Evolutionary conservation across 2,888 invertebrate species (phyloP), one percentile per base, ranked within the genome.

Genomic region (Scotopteryx bipunctaria): DNA sequence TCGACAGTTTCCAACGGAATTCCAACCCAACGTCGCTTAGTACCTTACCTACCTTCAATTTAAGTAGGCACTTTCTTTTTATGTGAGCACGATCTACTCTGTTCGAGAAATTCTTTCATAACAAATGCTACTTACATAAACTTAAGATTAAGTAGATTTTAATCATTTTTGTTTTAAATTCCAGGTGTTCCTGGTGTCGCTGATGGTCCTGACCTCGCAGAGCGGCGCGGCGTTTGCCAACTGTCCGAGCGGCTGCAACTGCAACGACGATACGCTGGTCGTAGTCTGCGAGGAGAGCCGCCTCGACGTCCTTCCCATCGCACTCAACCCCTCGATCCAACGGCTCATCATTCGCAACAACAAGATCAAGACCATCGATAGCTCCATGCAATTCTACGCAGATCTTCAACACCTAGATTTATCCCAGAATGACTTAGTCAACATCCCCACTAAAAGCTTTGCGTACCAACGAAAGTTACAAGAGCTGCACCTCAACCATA

Each of bases 311-410:
- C 93, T 98, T 56, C 97, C 97, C 55, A 97, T 97, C 71, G 96
- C 97, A 1, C 91, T 98, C 59, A 98, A 98, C 87, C 98, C 98
- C 29, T 95, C 96, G 69, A 96, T 97, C 59, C 95, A 96, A 76
- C 92, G 96, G 45, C 92, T 97, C 69, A 95, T 96, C 65, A 93
- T 97, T 57, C 94, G 94, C 69, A 95, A 95, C 81, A 97, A 97
- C 81, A 94, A 94, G 71, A 96, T 97, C 70, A 96, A 96, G 80
- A 96, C 95, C 9, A 95, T 97, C 63, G 97, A 97, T 81, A 96
- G 96, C 38, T 96, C 96, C 15, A 95, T 97, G 84, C 95, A 96
- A 76, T 97, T 97, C 86, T 97, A 97, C 83, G 93, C 94, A 0
- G 96, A 96, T 66, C 91, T 97, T n/a, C 94, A 94, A 62, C 96